Evolutionary conservation across 2,113 vertebrate genomes (phyloP).

Genomic region (Glareola pratincola): DNA sequence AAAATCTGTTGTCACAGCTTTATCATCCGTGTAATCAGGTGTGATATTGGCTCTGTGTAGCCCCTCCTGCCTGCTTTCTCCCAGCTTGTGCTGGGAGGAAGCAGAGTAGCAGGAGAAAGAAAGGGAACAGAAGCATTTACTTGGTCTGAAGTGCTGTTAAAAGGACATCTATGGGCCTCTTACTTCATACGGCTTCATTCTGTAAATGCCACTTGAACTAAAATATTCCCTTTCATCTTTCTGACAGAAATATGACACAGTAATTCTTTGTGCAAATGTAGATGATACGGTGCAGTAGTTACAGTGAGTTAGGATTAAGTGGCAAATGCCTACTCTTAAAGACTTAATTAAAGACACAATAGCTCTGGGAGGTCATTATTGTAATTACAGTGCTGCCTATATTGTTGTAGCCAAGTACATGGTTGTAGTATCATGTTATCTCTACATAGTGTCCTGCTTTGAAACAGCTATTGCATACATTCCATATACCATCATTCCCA

Average conservation of each 20-base stretch:
- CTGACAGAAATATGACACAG: conserved; percentile 77
- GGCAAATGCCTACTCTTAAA: conserved; percentile 77
- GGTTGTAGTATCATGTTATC: conserved; percentile 58
- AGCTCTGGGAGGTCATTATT: conserved; percentile 77
- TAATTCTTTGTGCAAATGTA: conserved; percentile 79
- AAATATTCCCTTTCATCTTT: conserved; percentile 79
- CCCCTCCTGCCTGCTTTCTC: neutral
- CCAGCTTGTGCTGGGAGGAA: conserved; percentile 35
- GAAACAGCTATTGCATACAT: conserved; percentile 16
- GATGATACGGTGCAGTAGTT: conserved; percentile 72
- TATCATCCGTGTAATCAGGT: conserved; percentile 48
- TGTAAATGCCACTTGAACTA: conserved; percentile 75
- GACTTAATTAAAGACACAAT: conserved; percentile 82
- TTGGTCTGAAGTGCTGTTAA: conserved; percentile 65
- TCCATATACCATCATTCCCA: neutral
- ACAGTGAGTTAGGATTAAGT: conserved; percentile 76
- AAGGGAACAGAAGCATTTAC: conserved; percentile 30
- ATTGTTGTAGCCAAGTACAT: conserved; percentile 63
- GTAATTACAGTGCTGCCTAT: conserved; percentile 72
- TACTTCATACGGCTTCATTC: conserved; percentile 61
- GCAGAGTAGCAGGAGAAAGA: conserved; percentile 11
- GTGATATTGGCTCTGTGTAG: conserved; percentile 35
- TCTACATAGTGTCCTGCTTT: conserved; percentile 14
- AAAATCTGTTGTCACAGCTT: conserved; percentile 39
- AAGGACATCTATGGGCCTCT: conserved; percentile 44